phyloP scores from a whole-genome alignment of 2,113 vertebrate genomes.

The Sylvia atricapilla region DNA sequence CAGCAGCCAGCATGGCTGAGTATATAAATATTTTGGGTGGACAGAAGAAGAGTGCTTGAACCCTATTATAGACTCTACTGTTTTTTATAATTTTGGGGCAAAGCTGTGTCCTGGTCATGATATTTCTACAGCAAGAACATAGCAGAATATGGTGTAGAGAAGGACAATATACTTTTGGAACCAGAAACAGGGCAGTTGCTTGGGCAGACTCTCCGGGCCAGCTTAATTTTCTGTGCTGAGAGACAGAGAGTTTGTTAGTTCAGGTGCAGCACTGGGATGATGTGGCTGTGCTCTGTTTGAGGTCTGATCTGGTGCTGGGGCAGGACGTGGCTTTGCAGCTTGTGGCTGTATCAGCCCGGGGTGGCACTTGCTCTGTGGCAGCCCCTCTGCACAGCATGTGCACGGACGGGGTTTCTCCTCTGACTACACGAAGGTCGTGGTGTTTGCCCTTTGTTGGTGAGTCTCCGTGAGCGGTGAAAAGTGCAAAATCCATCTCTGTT shows the following conservation, averaged over 20 bases:
- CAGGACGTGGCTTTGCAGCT: neutral
- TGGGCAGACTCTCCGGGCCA: neutral
- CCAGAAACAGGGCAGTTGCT: neutral
- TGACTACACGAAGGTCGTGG: accelerated
- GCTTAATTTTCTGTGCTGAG: neutral
- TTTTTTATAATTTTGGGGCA: neutral
- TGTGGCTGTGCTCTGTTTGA: neutral
- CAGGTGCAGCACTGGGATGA: neutral
- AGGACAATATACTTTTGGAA: neutral
- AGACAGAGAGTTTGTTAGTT: neutral
- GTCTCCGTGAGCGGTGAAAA: neutral
- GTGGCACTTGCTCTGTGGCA: neutral
- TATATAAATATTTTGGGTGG: neutral
- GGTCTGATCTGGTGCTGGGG: neutral
- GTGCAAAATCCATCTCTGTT: neutral
- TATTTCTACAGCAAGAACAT: neutral
- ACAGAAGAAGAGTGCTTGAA: neutral
- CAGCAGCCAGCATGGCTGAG: neutral
- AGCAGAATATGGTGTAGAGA: neutral
- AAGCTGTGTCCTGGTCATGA: neutral
- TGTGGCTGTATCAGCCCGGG: neutral
- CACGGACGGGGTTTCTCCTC: neutral
- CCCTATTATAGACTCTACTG: neutral
- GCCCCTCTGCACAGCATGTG: accelerated
- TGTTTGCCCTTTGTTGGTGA: neutral